phyloP scores from a whole-genome alignment of 2,888 invertebrate genomes.

The Chloroclystis v-ata region DNA sequence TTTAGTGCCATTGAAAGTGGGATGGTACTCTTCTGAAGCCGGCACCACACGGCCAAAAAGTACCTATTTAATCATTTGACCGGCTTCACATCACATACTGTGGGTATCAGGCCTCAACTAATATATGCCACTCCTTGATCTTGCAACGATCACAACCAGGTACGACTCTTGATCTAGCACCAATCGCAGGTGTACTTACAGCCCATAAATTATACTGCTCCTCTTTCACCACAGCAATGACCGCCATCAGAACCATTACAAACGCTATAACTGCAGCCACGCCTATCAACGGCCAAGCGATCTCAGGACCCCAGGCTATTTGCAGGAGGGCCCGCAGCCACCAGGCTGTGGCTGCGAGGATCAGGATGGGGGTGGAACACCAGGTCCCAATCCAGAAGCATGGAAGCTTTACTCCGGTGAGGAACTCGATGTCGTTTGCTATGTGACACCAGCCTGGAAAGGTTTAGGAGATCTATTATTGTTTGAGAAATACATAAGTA shows the following conservation, averaged over 20 bases:
- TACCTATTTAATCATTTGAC: too few relatives aligned
- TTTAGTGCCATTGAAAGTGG: too few relatives aligned
- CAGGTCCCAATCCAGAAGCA: slow-evolving; percentile 59
- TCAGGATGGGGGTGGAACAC: slow-evolving; percentile 56
- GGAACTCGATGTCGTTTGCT: slow-evolving; percentile 62
- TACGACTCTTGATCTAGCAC: too few relatives aligned
- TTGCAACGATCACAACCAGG: too few relatives aligned
- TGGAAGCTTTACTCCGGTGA: slow-evolving; percentile 59
- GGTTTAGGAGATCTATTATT: too few relatives aligned
- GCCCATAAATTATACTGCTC: slow-evolving; percentile 67
- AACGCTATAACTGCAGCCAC: slow-evolving; percentile 53
- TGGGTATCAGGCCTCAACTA: too few relatives aligned
- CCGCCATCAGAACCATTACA: slow-evolving; percentile 59
- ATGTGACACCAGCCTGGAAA: slow-evolving; percentile 64
- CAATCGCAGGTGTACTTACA: too few relatives aligned
- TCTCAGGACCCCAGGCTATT: slow-evolving; percentile 41
- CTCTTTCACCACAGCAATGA: slow-evolving; percentile 64
- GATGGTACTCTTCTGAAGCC: too few relatives aligned
- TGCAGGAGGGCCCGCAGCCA: slow-evolving; percentile 58
- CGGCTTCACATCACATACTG: too few relatives aligned
- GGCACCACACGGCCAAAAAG: too few relatives aligned
- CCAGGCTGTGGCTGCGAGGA: slow-evolving; percentile 63
- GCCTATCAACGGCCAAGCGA: slow-evolving; percentile 59
- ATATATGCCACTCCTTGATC: too few relatives aligned
- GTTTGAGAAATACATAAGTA: too few relatives aligned